phyloP scores from a whole-genome alignment of 2,888 invertebrate species.

The Hydroisotoma schaefferi region DNA sequence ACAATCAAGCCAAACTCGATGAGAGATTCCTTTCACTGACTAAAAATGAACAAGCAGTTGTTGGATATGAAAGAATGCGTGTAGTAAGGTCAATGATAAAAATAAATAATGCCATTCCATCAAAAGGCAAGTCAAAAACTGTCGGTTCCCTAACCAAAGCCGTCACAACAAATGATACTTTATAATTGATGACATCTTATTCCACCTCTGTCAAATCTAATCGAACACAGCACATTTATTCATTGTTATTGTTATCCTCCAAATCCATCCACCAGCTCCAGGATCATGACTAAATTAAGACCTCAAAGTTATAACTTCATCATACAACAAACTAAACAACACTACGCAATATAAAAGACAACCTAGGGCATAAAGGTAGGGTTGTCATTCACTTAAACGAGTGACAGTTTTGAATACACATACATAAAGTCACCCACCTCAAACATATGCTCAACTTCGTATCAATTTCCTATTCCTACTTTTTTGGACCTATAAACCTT shows the following conservation, averaged over 20 bases:
- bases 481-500: too few species aligned
- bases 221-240: not conserved
- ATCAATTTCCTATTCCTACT: too few species aligned
- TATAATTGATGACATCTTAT: conserved; percentile 6
- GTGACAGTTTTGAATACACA: too few species aligned
- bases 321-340: too few species aligned
- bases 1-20: not conserved
- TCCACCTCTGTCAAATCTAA: not conserved
- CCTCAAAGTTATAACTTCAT: not conserved
- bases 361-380: too few species aligned
- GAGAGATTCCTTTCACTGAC: not conserved
- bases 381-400: too few species aligned
- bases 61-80: not conserved
- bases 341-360: too few species aligned
- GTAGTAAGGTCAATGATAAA: conserved; percentile 1
- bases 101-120: not conserved
- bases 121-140: not conserved
- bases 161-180: conserved; percentile 3
- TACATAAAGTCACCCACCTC: too few species aligned
- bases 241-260: too few species aligned
- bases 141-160: not conserved
- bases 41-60: not conserved
- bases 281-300: not conserved
- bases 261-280: too few species aligned
- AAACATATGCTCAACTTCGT: too few species aligned